phyloP scores from a whole-genome alignment of 2,113 vertebrate genomes.

The Phrynosoma blainvillii region DNA sequence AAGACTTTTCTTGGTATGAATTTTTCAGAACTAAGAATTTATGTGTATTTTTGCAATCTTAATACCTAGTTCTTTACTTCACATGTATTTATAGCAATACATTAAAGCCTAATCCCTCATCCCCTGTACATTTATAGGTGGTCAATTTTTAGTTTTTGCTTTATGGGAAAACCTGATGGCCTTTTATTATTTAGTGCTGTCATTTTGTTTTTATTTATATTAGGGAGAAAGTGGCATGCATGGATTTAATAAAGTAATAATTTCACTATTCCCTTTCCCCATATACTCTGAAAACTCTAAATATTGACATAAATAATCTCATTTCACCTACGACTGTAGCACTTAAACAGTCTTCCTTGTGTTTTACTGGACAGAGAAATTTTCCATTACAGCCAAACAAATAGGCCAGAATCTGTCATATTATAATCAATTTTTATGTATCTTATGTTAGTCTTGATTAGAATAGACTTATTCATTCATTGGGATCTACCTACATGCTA shows the following conservation, averaged over 20 bases:
- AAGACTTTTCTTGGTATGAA: background rate
- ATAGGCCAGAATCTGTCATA: background rate
- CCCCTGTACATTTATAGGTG: conserved; percentile 61
- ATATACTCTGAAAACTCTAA: background rate
- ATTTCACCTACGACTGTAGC: conserved; percentile 4
- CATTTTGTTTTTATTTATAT: conserved; percentile 66
- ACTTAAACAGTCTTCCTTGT: background rate
- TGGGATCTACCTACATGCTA: too few relatives aligned
- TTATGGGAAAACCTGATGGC: conserved; percentile 65
- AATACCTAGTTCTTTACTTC: conserved; percentile 32
- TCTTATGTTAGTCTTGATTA: background rate
- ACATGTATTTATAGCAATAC: conserved; percentile 35
- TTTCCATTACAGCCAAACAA: background rate
- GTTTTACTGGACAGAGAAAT: conserved; percentile 9
- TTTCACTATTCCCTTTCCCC: conserved; percentile 6
- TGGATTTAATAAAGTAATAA: conserved; percentile 49
- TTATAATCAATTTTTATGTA: too few relatives aligned
- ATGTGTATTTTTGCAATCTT: conserved; percentile 8
- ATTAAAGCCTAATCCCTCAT: conserved; percentile 65
- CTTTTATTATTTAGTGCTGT: conserved; percentile 61
- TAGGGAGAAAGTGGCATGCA: conserved; percentile 54
- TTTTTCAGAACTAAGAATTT: conserved; percentile 4
- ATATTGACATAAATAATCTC: background rate
- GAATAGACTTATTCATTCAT: too few relatives aligned
- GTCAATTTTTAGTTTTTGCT: conserved; percentile 56